Percentiles rank a stretch among this genome's conserved stretches.
phyloP scores from a whole-genome alignment of 2,888 invertebrate species.

The Tetanocera ferruginea region DNA sequence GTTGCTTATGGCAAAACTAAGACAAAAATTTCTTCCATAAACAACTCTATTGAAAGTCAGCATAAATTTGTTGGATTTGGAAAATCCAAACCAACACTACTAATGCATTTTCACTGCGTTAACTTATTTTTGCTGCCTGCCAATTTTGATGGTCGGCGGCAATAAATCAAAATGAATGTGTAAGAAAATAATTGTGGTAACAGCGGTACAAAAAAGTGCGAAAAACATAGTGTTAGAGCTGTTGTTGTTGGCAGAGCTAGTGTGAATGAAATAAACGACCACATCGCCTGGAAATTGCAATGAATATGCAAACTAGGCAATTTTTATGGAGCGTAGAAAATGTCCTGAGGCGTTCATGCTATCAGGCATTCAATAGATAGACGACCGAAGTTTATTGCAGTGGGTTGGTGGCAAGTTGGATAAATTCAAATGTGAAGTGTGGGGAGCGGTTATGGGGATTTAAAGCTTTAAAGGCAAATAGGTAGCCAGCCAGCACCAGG shows the following conservation, averaged over 20 bases:
- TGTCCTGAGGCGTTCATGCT: neutral
- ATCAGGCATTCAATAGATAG: neutral
- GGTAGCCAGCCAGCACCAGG: neutral
- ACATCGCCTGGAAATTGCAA: neutral
- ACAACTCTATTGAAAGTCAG: neutral
- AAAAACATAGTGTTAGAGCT: neutral
- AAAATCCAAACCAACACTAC: neutral
- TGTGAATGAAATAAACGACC: slow-evolving; percentile 41
- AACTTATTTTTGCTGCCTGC: slow-evolving; percentile 10
- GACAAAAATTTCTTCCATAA: neutral
- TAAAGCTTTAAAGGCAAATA: neutral
- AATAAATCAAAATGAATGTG: slow-evolving; percentile 43
- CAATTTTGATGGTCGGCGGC: slow-evolving; percentile 39
- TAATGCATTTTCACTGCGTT: neutral
- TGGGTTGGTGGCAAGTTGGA: neutral
- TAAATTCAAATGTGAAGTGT: neutral
- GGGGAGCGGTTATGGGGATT: neutral
- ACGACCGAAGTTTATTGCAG: neutral
- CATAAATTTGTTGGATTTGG: neutral
- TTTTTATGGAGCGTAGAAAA: neutral
- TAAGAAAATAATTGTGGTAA: slow-evolving; percentile 17
- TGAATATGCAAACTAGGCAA: slow-evolving; percentile 32
- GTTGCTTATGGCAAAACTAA: neutral
- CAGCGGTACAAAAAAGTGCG: neutral
- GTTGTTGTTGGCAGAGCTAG: slow-evolving; percentile 28